These are phyloP conservation scores for Drosophila biarmipes DNA, from an alignment of 1,140 invertebrate genomes.

Conservation along the genomic window DNA sequence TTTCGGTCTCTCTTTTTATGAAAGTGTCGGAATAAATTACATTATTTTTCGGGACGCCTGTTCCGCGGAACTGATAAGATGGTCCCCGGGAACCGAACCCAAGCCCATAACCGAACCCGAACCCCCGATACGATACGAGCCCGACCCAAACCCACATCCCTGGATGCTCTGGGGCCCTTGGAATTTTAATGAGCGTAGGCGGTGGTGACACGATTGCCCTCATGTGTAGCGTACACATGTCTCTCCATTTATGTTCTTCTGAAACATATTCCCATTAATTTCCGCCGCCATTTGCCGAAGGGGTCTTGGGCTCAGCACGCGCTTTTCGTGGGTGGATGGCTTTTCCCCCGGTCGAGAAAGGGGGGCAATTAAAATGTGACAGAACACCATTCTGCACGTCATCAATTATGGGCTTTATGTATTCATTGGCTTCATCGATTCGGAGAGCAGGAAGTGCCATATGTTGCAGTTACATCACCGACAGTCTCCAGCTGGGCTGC, in stretches of 20 bases:
- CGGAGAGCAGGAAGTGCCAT: constrained; percentile 21
- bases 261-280: constrained; percentile 61
- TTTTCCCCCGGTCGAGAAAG: constrained; percentile 9
- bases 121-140: not conserved
- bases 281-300: constrained; percentile 41
- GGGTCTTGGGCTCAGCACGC: constrained; percentile 25
- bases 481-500: constrained; percentile 3
- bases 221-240: constrained; percentile 34
- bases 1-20: constrained; percentile 74
- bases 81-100: constrained; percentile 9
- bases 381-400: constrained; percentile 62
- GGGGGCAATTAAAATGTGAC: constrained; percentile 65
- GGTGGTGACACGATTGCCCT: constrained; percentile 38
- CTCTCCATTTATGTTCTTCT: constrained; percentile 48
- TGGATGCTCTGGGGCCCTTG: constrained; percentile 28
- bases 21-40: constrained; percentile 82
- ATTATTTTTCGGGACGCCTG: constrained; percentile 67
- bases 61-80: constrained; percentile 58
- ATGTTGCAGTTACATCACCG: constrained; percentile 57
- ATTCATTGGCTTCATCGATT: constrained; percentile 50
- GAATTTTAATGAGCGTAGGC: constrained; percentile 61
- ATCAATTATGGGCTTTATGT: constrained; percentile 56
- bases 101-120: not conserved
- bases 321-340: constrained; percentile 41
- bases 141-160: constrained; percentile 17